A percentile compares a stretch with the other conserved stretches of the same genome.
phyloP scores from a whole-genome alignment of 2,113 vertebrate genomes.

The Pomatostomus ruficeps region DNA sequence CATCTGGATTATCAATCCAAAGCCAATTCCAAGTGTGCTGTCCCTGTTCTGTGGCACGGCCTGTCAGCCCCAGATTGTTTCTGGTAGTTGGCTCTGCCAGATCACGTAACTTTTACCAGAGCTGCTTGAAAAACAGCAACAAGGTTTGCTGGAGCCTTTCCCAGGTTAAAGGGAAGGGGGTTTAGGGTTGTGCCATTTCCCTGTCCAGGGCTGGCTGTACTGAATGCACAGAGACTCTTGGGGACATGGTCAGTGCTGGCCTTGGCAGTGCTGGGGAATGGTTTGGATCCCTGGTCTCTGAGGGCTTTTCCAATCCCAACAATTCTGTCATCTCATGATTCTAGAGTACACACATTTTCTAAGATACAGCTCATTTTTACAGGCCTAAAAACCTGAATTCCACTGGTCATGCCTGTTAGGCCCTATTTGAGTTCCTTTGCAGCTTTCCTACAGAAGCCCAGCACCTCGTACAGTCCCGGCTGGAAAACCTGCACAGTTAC shows the following conservation, averaged over 20 bases:
- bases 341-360: neutral
- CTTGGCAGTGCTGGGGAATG: neutral
- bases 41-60: too few species aligned
- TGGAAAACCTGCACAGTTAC: neutral
- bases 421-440: neutral
- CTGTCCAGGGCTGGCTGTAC: neutral
- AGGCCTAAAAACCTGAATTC: neutral
- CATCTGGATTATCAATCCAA: neutral
- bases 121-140: neutral
- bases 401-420: neutral
- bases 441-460: neutral
- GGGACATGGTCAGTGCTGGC: neutral
- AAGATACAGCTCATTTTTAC: neutral
- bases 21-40: neutral
- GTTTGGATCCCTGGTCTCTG: neutral
- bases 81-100: neutral
- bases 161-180: neutral
- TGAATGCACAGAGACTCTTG: neutral
- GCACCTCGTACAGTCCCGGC: neutral
- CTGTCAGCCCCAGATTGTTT: neutral
- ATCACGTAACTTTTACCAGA: neutral
- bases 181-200: neutral
- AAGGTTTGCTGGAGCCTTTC: too few species aligned
- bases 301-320: neutral
- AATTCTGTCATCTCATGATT: neutral